Evolutionary conservation across 2,797 vertebrate species (phyloP), one percentile per base, ranked within the genome.

Genomic region (Jordanella pulchra): DNA sequence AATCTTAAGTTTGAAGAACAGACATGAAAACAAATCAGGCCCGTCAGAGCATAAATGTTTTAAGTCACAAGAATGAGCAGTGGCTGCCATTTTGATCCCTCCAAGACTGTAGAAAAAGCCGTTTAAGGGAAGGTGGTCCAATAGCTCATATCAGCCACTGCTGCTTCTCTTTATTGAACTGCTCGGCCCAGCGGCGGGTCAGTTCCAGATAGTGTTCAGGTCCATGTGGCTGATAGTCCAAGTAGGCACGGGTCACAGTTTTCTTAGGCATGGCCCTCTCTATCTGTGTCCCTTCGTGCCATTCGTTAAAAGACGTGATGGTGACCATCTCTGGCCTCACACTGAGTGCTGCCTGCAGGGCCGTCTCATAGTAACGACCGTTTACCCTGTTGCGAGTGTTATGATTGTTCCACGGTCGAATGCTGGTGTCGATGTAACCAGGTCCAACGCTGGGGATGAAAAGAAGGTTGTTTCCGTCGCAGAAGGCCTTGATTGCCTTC

Each of bases 361-460:
- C 94, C 0, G 96, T 97, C 91, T 97, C 96, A 0, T 95, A 97
- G 84, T 97, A 97, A 58, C 96, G 95, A 3, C 96, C 96, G 0
- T 96, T 97, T 65, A 97, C 95, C 18, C 96, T 88, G 89, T 97
- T 96, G 27, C 96, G 93, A 2, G 96, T 96, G 85, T 97, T 96
- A 92, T 97, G 96, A 89, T 96, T 96, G 92, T 97, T 97, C 96
- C 96, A 97, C 1, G 96, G 96, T 71, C 96, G 92, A 56, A 97
- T 94, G 89, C 95, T 95, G 67, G 95, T 96, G 90, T 97, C 96
- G 1, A 96, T 93, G 68, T 97, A 97, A 18, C 96, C 96, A 0
- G 96, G 96, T 1, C 96, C 96, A 15, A 96, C 95, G 0, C 96
- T 95, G 63, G 96, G 96, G 72, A 97, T 93, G 86, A 97, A 97